Evolutionary conservation across 2,113 vertebrate species (phyloP).

Genomic region (Psittacus erithacus): DNA sequence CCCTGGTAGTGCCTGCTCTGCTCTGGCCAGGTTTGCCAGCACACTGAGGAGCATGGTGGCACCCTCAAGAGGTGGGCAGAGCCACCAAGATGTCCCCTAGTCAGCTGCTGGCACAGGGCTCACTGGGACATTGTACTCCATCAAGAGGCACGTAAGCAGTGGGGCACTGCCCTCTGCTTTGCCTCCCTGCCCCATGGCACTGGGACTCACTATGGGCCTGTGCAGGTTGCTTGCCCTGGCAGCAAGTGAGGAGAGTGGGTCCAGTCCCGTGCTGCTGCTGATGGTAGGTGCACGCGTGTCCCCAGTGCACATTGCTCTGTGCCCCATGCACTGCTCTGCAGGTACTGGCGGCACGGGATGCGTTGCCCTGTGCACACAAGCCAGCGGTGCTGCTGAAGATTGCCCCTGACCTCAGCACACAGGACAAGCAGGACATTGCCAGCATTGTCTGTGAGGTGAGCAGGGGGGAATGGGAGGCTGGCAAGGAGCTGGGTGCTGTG

Average conservation of each 20-base stretch:
- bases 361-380: slow-evolving; percentile 69
- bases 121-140: background rate
- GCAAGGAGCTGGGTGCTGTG: background rate
- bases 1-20: background rate
- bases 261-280: background rate
- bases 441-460: slow-evolving; percentile 85
- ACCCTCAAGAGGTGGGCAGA: fast-evolving
- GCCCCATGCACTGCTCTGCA: background rate
- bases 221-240: fast-evolving
- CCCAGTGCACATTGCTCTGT: background rate
- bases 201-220: fast-evolving
- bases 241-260: background rate
- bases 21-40: background rate
- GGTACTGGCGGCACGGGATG: slow-evolving; percentile 88
- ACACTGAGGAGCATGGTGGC: background rate
- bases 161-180: background rate
- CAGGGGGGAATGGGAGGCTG: background rate
- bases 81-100: background rate
- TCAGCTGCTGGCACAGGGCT: fast-evolving
- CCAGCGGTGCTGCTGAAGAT: slow-evolving; percentile 93
- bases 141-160: background rate
- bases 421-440: slow-evolving; percentile 91
- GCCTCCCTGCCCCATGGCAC: background rate
- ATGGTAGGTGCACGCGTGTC: background rate
- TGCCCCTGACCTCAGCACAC: slow-evolving; percentile 86